Percentiles rank a stretch among this genome's conserved stretches.
Conservation (phyloP, 2,113 vertebrate species). For the Scartelaos histophorus region DNA sequence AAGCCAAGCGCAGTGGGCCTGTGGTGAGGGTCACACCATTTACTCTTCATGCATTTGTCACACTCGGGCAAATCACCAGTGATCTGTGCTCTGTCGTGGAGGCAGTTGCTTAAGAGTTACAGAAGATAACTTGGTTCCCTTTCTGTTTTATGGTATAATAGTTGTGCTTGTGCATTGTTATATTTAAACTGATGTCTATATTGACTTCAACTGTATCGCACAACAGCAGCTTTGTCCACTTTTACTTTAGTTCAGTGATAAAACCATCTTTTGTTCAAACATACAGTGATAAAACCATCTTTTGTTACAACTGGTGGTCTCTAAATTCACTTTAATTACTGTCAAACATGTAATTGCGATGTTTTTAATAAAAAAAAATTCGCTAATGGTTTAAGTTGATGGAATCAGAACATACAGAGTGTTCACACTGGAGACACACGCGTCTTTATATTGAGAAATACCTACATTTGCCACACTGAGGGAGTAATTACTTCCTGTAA, state of each 20-base stretch:
- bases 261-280: slow-evolving; percentile 10
- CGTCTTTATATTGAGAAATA: slow-evolving; percentile 9
- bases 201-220: slow-evolving; percentile 11
- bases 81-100: no score
- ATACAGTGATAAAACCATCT: no score
- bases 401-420: not conserved
- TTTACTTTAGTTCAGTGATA: slow-evolving; percentile 24
- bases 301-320: slow-evolving; percentile 63
- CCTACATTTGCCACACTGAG: slow-evolving; percentile 8
- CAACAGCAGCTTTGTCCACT: slow-evolving; percentile 20
- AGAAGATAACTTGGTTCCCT: no score
- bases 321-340: slow-evolving; percentile 33
- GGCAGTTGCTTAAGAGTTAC: no score
- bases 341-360: slow-evolving; percentile 45
- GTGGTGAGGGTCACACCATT: not conserved
- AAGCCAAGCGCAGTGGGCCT: slow-evolving; percentile 31
- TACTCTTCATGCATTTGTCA: not conserved
- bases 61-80: no score
- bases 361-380: slow-evolving; percentile 21
- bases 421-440: no score
- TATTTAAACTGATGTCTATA: not conserved
- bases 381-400: not conserved
- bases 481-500: not conserved
- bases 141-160: not conserved
- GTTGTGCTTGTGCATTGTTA: not conserved